Evolutionary conservation across 2,113 vertebrate species (phyloP), one percentile per base, ranked within the genome.

Genomic region (Tamias sibiricus): DNA sequence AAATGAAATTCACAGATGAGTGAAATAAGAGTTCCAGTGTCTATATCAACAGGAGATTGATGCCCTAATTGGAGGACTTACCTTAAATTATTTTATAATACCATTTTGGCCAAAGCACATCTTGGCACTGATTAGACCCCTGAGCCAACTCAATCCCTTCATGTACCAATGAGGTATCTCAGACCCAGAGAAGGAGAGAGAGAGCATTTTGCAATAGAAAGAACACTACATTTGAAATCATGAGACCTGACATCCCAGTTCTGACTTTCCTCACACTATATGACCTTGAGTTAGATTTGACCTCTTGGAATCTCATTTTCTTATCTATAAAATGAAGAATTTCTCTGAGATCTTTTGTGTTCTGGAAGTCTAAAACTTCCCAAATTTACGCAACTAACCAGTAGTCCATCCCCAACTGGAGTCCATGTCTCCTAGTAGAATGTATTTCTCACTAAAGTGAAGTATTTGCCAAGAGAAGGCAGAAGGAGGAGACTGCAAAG

Each of bases 321-420:
- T 84, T 85, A 30, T 62, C 52, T 69, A 19, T 42, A 85, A 95
- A 96, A 92, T 42, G 74, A 57, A 76, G 28, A 87, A 66, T 95
- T 94, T 52, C 49, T 49, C 54, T 88, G 85, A 62, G 40, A 71
- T 16, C 28, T 79, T 95, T 40, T 80, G 52, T 64, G 4, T 4
- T 72, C 66, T 92, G 57, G 91, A 92, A 85, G 81, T 91, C n/a
- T 64, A 92, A 75, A 35, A 77, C 40, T 90, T 69, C 40, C 81
- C 47, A 66, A 76, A 14, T 24, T 57, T 76, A 84, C 32, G 13
- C 22, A 4, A 47, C 62, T 12, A 26, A 19, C 69, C 57, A 64
- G 35, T 32, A 52, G 71, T 26, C 75, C 24, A 80, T 76, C 17
- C 66, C 57, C 69, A 42, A 20, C 12, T 82, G 24, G 26, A 83